These are phyloP conservation scores for Tokudaia tokunoshimensis DNA, from an alignment of 2,797 vertebrate species.

Conservation along the genomic window DNA sequence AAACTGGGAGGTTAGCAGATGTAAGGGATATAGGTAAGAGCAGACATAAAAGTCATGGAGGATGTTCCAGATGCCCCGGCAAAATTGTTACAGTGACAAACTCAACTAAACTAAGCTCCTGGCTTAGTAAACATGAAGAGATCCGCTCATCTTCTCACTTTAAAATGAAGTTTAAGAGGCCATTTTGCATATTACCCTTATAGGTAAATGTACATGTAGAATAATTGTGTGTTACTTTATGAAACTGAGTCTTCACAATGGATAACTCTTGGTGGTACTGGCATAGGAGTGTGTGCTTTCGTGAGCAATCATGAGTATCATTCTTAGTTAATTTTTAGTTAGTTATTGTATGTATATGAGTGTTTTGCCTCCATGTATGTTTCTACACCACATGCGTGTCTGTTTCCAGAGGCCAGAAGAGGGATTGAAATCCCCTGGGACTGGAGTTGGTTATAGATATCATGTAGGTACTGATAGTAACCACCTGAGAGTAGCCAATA, in stretches of 20 bases:
- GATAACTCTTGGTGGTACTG: constrained; percentile 19
- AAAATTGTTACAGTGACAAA: not conserved
- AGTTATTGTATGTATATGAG: not conserved
- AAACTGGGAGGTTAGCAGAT: not conserved
- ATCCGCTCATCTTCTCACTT: constrained; percentile 1
- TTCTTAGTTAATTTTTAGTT: not conserved
- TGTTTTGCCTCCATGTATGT: not conserved
- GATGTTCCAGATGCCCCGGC: not conserved
- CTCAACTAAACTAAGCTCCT: not conserved
- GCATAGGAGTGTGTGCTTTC: not conserved
- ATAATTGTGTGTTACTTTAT: not conserved
- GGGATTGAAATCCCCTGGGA: not conserved
- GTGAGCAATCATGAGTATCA: not conserved
- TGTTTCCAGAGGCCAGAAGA: not conserved
- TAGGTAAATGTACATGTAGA: not conserved
- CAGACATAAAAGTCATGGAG: not conserved
- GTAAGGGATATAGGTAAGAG: not conserved
- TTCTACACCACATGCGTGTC: not conserved
- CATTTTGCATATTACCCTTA: not conserved
- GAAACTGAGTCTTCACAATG: constrained; percentile 10
- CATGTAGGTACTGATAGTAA: not conserved
- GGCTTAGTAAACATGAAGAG: not conserved
- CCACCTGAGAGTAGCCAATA: not conserved
- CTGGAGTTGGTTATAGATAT: not conserved
- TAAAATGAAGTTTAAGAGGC: constrained; percentile 34